Evolutionary conservation across 2,113 vertebrate species (phyloP), one percentile per base, ranked within the genome.

Genomic region (Elaphurus davidianus): DNA sequence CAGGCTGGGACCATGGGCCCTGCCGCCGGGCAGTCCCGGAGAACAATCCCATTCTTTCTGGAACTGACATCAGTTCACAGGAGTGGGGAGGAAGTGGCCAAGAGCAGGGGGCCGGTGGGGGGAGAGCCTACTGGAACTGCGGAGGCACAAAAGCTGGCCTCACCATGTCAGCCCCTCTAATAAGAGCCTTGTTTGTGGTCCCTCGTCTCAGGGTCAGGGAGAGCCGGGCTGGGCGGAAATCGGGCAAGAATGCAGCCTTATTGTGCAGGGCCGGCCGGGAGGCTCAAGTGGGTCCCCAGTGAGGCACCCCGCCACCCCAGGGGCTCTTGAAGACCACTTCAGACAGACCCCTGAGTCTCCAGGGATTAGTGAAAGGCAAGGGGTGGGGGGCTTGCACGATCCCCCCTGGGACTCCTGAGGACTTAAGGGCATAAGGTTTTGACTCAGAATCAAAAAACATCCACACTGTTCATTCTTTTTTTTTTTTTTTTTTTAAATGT

Each of bases 301-400:
- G 78, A 12, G 33, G 50, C 1, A 1, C 9, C 50, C 64, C 25
- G 50, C 10, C 91, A 82, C 25, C 23, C 36, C 50, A 40, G 71
- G 92, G 36, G 45, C 90, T 81, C 92, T 94, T 40, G 57, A 96
- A 1, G 6, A 17, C 96, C 87, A 86, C 97, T 98, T 94, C 96
- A 97, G 95, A 91, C 78, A 89, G 95, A 87, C 82, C 85, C 14
- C 55, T 17, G 91, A n/a, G 62, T 45, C 64, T 85, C n/a, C 84
- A 50, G 89, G 62, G 90, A 89, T 91, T 85, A 57, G 87, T 25
- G 92, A 87, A 83, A 89, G 54, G 76, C 85, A 27, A 91, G 40
- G 25, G 60, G 52, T 14, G 4, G 5, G 8, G 9, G 13, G 13
- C 52, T 7, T 7, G 28, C 1, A 7, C 14, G 4, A 19, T 17